A percentile compares a stretch with the other conserved stretches of the same genome.
phyloP scores from a whole-genome alignment of 2,113 vertebrate species.

The Crotalus horridus region DNA sequence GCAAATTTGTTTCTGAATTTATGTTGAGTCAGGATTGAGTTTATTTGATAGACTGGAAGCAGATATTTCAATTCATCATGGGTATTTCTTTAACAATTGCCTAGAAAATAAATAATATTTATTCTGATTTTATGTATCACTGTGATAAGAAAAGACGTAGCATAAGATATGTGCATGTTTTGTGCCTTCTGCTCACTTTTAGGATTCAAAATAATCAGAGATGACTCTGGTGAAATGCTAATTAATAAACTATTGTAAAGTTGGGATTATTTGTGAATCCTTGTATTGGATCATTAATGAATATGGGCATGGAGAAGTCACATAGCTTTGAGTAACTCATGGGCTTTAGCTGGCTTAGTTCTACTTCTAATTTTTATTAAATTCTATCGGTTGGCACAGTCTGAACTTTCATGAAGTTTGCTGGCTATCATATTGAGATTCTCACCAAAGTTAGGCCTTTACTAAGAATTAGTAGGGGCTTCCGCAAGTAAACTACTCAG shows the following conservation, averaged over 20 bases:
- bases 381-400: background rate
- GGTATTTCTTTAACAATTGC: background rate
- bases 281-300: background rate
- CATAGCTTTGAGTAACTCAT: background rate
- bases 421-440: background rate
- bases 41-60: background rate
- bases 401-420: background rate
- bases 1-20: background rate
- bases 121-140: background rate
- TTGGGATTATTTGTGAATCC: background rate
- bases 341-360: background rate
- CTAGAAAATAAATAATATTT: background rate
- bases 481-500: background rate
- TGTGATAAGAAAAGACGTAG: background rate
- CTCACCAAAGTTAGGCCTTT: background rate
- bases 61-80: background rate
- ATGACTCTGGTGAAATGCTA: background rate
- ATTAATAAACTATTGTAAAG: background rate
- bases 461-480: background rate
- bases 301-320: background rate
- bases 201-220: background rate
- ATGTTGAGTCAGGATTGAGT: background rate
- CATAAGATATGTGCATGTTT: background rate
- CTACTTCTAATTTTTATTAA: background rate
- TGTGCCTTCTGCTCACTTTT: background rate